Evolutionary conservation across 2,888 invertebrate genomes (phyloP), one percentile per base, ranked within the genome.

Genomic region (Cantharis nigra): DNA sequence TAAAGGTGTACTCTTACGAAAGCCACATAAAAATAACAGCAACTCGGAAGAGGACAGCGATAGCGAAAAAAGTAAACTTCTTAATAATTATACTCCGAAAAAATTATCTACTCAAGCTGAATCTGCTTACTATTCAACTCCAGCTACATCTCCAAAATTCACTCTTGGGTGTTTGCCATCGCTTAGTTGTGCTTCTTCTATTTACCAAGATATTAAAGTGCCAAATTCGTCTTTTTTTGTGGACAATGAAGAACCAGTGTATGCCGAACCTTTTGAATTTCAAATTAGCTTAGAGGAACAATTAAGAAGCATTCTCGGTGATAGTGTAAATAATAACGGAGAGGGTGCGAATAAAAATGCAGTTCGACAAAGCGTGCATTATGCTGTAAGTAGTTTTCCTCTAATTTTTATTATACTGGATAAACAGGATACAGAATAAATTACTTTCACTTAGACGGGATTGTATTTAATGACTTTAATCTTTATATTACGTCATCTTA

Each of bases 221-320:
- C 83, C 86, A 75, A 85, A 84, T 80, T 86, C 86, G 16, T 83
- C 82, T 69, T 89, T 88, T 85, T 88, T 87, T 84, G 85, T 87
- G 72, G 86, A 84, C 62, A 83, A 82, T 33, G 86, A 90, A 28
- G 92, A 92, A 81, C 92, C 92, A 81, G 91, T 93, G 26, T 93
- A 93, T 83, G 92, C 92, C 80, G 92, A 92, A 81, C 93, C 93
- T 0, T 91, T 89, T 84, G 86, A 87, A 74, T 84, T 81, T 74
- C 81, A 80, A 72, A 79, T 76, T 49, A 80, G 80, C 71, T 75
- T 70, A 63, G 77, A 78, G 71, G 18, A 76, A 26, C 49, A 28
- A 72, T 69, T 30, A 78, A 82, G 71, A 80, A 80, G 76, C 80
- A 79, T 18, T 75, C n/a, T 70, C 10, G 33, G 72, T 33, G 81